Evolutionary conservation across 2,113 vertebrate species (phyloP), one percentile per base, ranked within the genome.

Genomic region (Podarcis raffonei): DNA sequence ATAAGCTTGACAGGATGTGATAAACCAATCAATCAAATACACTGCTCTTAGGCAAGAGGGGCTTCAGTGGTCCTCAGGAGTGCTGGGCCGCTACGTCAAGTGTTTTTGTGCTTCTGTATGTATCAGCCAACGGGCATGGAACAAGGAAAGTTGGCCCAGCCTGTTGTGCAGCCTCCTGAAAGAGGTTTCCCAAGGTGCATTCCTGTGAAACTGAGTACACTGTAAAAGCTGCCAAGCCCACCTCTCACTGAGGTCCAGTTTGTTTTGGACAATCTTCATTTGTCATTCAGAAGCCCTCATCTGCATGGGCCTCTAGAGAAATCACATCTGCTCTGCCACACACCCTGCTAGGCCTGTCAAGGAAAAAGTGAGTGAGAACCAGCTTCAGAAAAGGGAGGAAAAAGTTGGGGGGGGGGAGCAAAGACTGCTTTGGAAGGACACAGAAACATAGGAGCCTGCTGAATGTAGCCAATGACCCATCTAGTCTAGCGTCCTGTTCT

Each of bases 101-200:
- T 39, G 48, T 15, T 57, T 83, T 57, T 81, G 18, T 16, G 53
- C 65, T 75, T 71, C 8, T 66, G 83, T 87, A 53, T 68, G 82
- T 72, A 30, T 48, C 87, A 86, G 68, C 39, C 37, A 4, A 18
- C 27, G 39, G 71, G 18, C 42, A 8, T n/a, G 79, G 48, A 68
- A 53, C 1, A 1, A 37, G 69, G 91, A 77, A 83, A 48, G 6
- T 66, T 30, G 30, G 85, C 39, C 39, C 39, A 53, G 20, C 3
- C 32, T 89, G 32, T 59, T n/a, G 27, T 59, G 59, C 32, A 85
- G 59, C 20, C 25, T 85, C 71, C 76, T 68, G 39, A 68, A 69
- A 25, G 48, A 62, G 59, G 20, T 20, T 89, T 86, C 76, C 83
- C 76, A 30, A 86, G 66, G 25, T 88, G 80, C 79, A 88, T 86